A percentile compares a stretch with the other conserved stretches of the same genome.
Evolutionary conservation across 2,113 vertebrate species (phyloP).

Genomic region (Cryptomyrus ogoouensis): DNA sequence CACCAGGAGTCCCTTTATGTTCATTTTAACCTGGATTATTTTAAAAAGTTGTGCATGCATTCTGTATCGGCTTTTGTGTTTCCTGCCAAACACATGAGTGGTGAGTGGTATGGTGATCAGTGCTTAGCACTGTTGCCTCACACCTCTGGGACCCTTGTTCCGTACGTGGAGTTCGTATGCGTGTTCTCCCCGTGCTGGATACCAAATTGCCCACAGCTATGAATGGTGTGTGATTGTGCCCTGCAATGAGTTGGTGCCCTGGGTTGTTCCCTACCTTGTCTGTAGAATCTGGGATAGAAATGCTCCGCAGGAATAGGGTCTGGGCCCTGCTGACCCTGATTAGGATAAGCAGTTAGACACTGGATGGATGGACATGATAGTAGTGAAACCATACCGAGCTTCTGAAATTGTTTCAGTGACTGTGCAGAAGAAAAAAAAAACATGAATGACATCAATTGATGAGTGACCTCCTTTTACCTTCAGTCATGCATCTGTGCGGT

Average conservation of each 20-base stretch:
- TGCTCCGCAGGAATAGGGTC: background rate
- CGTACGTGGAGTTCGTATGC: background rate
- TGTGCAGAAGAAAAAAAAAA: background rate
- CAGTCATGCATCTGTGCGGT: background rate
- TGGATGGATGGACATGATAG: conserved; percentile 22
- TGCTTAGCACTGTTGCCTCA: background rate
- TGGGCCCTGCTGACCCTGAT: background rate
- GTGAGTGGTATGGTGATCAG: background rate
- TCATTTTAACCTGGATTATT: background rate
- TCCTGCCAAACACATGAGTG: background rate
- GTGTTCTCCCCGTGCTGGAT: background rate
- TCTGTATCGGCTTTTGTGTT: background rate
- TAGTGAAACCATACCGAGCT: background rate
- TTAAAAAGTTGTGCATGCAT: background rate
- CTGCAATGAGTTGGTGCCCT: background rate
- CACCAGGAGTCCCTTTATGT: background rate
- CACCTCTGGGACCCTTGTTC: background rate
- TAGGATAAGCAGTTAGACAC: background rate
- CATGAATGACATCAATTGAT: background rate
- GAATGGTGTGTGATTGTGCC: background rate
- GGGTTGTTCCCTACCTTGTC: background rate
- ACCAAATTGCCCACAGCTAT: background rate
- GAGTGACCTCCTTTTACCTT: background rate
- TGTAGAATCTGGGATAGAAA: background rate
- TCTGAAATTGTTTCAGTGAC: background rate